Conservation (phyloP, 2,888 invertebrate species). For the Marasmarcha lunaedactyla region DNA sequence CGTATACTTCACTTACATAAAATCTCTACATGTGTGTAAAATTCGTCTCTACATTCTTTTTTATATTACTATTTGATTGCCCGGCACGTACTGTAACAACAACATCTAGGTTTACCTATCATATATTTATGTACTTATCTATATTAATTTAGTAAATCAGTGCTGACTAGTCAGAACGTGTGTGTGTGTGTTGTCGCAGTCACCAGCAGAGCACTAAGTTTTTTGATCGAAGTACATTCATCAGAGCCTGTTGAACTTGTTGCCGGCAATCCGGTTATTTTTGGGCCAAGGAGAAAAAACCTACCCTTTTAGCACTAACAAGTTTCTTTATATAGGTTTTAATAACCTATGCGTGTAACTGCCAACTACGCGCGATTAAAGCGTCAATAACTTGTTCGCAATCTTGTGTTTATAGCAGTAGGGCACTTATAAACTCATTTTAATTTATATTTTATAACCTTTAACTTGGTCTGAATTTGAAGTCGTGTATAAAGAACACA, state of each 20-base stretch:
- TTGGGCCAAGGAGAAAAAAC: slow-evolving; percentile 44
- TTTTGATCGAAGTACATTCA: slow-evolving; percentile 28
- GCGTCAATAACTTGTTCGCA: too few relatives aligned
- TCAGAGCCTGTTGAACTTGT: slow-evolving; percentile 17
- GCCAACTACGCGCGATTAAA: too few relatives aligned
- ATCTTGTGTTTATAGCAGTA: slow-evolving; percentile 5
- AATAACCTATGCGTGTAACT: background rate
- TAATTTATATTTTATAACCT: background rate
- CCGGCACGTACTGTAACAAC: too few relatives aligned
- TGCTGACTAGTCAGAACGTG: background rate
- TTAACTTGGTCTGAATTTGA: too few relatives aligned
- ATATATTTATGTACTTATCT: too few relatives aligned
- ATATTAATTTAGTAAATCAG: too few relatives aligned
- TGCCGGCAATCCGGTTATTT: slow-evolving; percentile 32
- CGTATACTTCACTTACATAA: too few relatives aligned
- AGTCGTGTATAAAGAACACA: background rate
- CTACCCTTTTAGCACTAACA: background rate
- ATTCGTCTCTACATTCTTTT: too few relatives aligned
- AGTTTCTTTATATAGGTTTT: background rate
- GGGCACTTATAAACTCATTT: too few relatives aligned
- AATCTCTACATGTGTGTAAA: too few relatives aligned
- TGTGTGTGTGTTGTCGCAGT: slow-evolving; percentile 11
- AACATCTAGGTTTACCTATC: too few relatives aligned
- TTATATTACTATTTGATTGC: too few relatives aligned
- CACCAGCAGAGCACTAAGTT: slow-evolving; percentile 11